phyloP scores from a whole-genome alignment of 2,113 vertebrate species.

The Myanophis thanlyinensis region DNA sequence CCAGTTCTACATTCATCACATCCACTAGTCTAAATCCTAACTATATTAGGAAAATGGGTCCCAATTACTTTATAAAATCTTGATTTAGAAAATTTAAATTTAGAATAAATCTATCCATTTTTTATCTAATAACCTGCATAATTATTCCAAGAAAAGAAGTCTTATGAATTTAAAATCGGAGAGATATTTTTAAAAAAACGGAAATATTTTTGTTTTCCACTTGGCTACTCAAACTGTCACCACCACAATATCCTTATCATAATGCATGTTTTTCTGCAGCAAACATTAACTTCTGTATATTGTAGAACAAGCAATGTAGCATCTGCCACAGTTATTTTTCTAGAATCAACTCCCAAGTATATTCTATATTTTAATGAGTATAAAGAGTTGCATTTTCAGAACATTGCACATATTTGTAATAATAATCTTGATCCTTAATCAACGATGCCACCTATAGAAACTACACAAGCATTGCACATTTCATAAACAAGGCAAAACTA shows the following conservation, averaged over 20 bases:
- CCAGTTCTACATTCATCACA: background rate
- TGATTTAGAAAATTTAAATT: background rate
- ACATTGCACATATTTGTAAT: background rate
- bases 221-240: background rate
- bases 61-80: background rate
- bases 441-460: constrained; percentile 57
- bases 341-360: background rate
- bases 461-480: constrained; percentile 40
- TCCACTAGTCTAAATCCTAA: background rate
- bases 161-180: background rate
- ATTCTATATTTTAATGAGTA: background rate
- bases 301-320: background rate
- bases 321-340: background rate
- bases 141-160: background rate
- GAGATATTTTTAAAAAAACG: background rate
- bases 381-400: constrained; percentile 9
- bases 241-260: background rate
- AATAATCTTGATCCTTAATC: constrained; percentile 45
- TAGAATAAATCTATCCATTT: background rate
- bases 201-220: background rate
- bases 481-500: background rate
- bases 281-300: background rate
- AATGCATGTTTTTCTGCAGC: background rate
- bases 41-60: background rate
- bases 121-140: background rate